Base-by-base conservation (phyloP, 2,797 vertebrate genomes). In the Tragopan temminckii region DNA sequence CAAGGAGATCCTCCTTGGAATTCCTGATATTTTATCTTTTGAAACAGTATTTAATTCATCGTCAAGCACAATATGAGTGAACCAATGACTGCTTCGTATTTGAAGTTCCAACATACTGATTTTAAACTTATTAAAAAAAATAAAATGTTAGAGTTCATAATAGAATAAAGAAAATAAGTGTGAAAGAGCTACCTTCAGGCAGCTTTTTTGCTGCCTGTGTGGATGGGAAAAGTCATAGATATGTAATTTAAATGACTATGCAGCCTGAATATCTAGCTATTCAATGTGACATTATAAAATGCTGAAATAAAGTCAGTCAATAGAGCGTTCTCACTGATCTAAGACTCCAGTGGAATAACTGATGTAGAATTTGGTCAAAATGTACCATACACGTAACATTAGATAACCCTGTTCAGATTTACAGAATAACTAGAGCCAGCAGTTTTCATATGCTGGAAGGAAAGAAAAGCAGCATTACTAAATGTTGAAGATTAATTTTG, bases 51-150 rank as follows among this genome's bases (percentile, higher is more conserved):
- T 90, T 93, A 81, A 86, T 86, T 90, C 67, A 85, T 80, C 46
- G n/a, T 25, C 9, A 8, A 46, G 18, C 74, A 63, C 63, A 78
- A 74, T n/a, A 20, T 17, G 55, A 90, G n/a, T 90, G 68, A 82
- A 53, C 69, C 75, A 94, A 31, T 1, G 33, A 33, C 85, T 79
- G 48, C 61, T 86, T 42, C 71, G 77, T 82, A 20, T 78, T 70
- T 67, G 9, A 81, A 86, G 75, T 88, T 93, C 83, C 82, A 88
- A 84, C 59, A 90, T 20, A 12, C 83, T 93, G 86, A 92, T 93
- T 81, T 86, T 70, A 92, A 89, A 59, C 91, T 93, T 95, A 50
- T 85, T n/a, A 77, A 80, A 84, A 90, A 82, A 94, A 61, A 68
- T 75, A 80, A 62, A 61, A 87, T 78, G 75, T 69, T 55, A 57